Base-by-base conservation (phyloP, 2,113 vertebrate species). In the Nicator chloris region DNA sequence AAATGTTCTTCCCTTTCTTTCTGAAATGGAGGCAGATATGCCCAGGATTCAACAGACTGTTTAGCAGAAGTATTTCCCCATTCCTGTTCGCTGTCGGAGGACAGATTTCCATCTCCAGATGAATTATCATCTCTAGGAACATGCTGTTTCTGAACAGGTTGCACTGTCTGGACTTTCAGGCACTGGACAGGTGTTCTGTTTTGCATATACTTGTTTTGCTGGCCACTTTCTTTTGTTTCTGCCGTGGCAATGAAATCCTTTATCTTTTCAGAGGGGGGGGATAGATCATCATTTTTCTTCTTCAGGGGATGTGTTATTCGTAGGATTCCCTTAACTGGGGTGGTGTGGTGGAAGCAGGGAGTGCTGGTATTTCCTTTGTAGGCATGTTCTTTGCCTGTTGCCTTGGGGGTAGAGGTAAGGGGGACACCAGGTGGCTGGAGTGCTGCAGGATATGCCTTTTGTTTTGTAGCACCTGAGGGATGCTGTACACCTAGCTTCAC, bases 1-100 rank as follows among this genome's bases (percentile, higher is more conserved):
- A 99, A 94, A 92, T 99, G 99, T 16, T 97, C 98, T 86, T 98
- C 98, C 47, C 97, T 98, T 65, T 99, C 98, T 44, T 96, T 98
- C 84, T 98, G 98, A 54, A 95, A 96, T 3, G 77, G 80, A 40
- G 88, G 95, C 37, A 91, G 80, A 19, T 68, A 54, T 54, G 93
- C 80, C 96, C 86, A 90, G 8, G 69, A 51, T 68, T 91, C 96
- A 11, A 88, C 31, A 30, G 70, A 81, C 8, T 60, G 82, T 40
- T 75, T 81, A 45, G 47, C 4, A 19, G 73, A 88, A 4, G 6
- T 18, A 16, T 50, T 93, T 69, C 40, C 91, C 82, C 80, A 75
- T 17, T 82, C 91, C 93, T 91, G 90, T 42, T 51, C 12, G 2
- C 30, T 5, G 3, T 82, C 66, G 0, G 49, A 53, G 57, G 51